Percentiles rank a stretch among this genome's conserved stretches.
phyloP scores from a whole-genome alignment of 1,140 invertebrate genomes.

The Scaptomyza pallida region DNA sequence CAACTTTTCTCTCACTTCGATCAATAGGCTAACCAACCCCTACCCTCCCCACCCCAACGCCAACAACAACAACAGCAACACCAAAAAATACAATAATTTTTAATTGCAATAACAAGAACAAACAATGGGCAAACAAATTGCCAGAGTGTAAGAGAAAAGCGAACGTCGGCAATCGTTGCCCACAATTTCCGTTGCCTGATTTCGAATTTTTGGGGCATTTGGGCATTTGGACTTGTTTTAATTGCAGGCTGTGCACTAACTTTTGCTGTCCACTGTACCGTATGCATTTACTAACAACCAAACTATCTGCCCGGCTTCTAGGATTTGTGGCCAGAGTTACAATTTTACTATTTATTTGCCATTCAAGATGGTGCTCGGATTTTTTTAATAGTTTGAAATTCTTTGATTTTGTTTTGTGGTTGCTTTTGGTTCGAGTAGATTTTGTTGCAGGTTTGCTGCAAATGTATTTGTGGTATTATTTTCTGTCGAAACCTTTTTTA shows the following conservation, averaged over 20 bases:
- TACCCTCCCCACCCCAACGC: neutral
- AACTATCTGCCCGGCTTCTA: conserved; percentile 86
- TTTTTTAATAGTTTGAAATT: neutral
- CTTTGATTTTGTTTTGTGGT: neutral
- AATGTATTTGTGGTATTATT: neutral
- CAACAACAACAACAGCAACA: no score
- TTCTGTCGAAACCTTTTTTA: no score
- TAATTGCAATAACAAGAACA: conserved; percentile 66
- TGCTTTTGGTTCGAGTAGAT: no score
- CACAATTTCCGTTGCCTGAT: conserved; percentile 90
- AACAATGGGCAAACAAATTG: conserved; percentile 72
- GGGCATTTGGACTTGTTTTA: conserved; percentile 85
- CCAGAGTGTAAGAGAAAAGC: conserved; percentile 68
- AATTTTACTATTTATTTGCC: conserved; percentile 11
- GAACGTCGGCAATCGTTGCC: conserved; percentile 89
- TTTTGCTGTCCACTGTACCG: conserved; percentile 91
- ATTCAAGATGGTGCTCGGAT: neutral
- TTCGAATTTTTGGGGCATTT: conserved; percentile 35
- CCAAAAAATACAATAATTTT: conserved; percentile 73
- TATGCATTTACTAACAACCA: conserved; percentile 64
- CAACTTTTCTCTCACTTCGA: conserved; percentile 18
- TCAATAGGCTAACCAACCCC: conserved; percentile 36
- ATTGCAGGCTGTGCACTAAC: conserved; percentile 85
- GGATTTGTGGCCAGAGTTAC: conserved; percentile 46
- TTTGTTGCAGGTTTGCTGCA: no score